Percentiles rank a stretch among this genome's conserved stretches.
Evolutionary conservation across 1,140 invertebrate species (phyloP).

Genomic region (Papilio glaucus): DNA sequence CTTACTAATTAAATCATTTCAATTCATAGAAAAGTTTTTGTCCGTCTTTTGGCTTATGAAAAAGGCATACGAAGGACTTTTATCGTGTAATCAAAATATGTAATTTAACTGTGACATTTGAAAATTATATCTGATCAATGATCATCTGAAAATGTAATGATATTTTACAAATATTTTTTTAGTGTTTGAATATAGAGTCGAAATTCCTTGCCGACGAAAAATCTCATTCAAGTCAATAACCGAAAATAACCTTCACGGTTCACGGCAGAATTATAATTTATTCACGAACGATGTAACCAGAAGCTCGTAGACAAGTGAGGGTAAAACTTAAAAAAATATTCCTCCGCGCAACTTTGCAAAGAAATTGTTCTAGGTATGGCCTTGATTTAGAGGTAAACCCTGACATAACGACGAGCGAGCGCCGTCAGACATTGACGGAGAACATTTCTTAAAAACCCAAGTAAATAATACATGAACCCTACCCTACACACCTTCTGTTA

Average conservation of each 20-base stretch:
- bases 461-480: neutral
- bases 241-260: neutral
- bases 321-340: conserved; percentile 19
- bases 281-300: conserved; percentile 12
- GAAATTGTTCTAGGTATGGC: neutral
- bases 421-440: neutral
- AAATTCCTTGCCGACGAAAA: neutral
- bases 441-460: neutral
- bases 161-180: no score
- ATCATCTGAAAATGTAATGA: no score
- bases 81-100: no score
- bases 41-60: no score
- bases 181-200: no score
- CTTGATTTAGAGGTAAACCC: conserved; percentile 5
- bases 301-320: neutral
- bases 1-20: no score
- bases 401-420: neutral
- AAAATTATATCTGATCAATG: no score
- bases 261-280: conserved; percentile 5
- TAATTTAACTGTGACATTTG: no score
- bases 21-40: no score
- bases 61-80: no score
- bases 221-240: neutral
- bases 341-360: conserved; percentile 6
- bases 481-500: no score